Evolutionary conservation across 2,888 invertebrate genomes (phyloP).

Genomic region (Orchesellides sinensis): DNA sequence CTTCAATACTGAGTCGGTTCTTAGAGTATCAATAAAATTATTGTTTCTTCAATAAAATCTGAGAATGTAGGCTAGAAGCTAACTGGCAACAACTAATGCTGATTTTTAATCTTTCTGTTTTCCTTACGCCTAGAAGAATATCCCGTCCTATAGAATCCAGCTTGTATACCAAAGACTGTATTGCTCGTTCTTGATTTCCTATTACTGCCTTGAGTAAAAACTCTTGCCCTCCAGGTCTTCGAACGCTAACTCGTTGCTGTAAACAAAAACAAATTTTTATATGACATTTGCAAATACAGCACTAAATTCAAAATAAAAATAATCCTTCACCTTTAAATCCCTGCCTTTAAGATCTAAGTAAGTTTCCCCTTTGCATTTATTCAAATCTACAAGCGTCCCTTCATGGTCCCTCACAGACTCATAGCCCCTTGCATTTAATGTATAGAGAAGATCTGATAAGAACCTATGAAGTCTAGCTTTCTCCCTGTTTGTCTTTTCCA

Average conservation of each 20-base stretch:
- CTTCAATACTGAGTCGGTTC: conserved; percentile 42
- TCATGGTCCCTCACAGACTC: conserved; percentile 69
- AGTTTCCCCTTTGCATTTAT: conserved; percentile 69
- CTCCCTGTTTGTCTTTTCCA: conserved; percentile 57
- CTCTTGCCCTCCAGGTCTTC: conserved; percentile 62
- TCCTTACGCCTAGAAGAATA: conserved; percentile 45
- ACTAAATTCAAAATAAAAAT: not conserved
- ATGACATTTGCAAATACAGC: not conserved
- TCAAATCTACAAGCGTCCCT: conserved; percentile 68
- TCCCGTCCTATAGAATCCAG: conserved; percentile 56
- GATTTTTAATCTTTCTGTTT: too few relatives aligned
- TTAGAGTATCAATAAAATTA: not conserved
- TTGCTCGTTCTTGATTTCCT: conserved; percentile 66
- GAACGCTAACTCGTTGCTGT: conserved; percentile 44
- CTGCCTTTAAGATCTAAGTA: conserved; percentile 70
- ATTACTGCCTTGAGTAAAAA: conserved; percentile 69
- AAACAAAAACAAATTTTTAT: not conserved
- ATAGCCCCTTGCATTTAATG: conserved; percentile 70
- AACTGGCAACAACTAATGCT: not conserved
- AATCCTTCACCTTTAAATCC: conserved; percentile 33
- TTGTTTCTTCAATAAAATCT: not conserved
- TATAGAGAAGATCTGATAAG: conserved; percentile 69
- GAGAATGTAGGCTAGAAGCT: not conserved
- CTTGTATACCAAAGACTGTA: conserved; percentile 56
- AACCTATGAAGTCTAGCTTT: conserved; percentile 64